phyloP scores from a whole-genome alignment of 2,113 vertebrate genomes.

The Hymenochirus boettgeri region DNA sequence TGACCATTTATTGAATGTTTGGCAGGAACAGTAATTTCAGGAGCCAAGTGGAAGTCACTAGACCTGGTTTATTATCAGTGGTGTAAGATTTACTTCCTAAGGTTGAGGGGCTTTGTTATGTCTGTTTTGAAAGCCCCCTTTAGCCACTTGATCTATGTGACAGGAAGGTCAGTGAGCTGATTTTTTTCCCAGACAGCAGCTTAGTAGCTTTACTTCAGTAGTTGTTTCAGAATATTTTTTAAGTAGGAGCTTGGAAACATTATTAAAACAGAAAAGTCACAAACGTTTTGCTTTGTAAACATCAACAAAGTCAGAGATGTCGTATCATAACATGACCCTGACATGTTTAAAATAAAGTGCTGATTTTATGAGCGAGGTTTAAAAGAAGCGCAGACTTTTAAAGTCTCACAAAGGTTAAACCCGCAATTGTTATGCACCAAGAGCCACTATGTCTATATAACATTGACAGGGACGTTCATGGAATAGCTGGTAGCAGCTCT shows the following conservation, averaged over 20 bases:
- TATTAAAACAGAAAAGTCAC: background rate
- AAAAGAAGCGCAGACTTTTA: too few species aligned
- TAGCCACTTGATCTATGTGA: constrained; percentile 14
- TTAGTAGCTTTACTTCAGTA: background rate
- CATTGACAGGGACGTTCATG: too few species aligned
- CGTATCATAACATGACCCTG: too few species aligned
- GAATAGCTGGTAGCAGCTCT: too few species aligned
- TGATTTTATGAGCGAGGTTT: too few species aligned
- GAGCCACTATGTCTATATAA: too few species aligned
- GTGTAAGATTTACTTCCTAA: constrained; percentile 34
- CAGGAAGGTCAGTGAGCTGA: constrained; percentile 11
- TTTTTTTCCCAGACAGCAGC: background rate
- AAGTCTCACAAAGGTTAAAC: too few species aligned
- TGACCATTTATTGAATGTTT: constrained; percentile 15
- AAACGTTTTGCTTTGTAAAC: too few species aligned
- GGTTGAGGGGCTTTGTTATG: constrained; percentile 29
- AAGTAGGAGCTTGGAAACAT: constrained; percentile 2
- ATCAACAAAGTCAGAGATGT: too few species aligned
- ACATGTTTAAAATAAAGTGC: too few species aligned
- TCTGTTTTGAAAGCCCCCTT: constrained; percentile 17
- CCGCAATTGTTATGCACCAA: too few species aligned
- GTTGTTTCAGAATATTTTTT: constrained; percentile 5
- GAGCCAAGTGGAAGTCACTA: constrained; percentile 34
- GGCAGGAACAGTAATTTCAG: constrained; percentile 33
- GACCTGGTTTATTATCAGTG: constrained; percentile 22